These are phyloP conservation scores for Oreochromis grahami DNA, from an alignment of 2,797 vertebrate species.

Conservation along the genomic window DNA sequence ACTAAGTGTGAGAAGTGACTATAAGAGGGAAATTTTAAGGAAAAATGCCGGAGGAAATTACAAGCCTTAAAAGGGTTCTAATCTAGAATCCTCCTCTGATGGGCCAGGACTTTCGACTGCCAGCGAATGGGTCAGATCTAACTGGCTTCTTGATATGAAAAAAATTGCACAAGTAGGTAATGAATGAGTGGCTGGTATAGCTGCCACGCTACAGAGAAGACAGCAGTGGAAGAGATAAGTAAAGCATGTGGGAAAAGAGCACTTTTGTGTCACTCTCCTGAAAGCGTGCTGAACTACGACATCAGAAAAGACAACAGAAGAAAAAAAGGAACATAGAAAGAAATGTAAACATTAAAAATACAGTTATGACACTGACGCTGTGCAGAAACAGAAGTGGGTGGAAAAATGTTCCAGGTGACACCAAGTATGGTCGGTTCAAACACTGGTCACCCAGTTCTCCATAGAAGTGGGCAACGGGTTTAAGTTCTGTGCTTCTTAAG, in stretches of 20 bases:
- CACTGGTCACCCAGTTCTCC: constrained; percentile 7
- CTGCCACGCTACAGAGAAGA: background rate
- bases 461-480: constrained; percentile 5
- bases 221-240: background rate
- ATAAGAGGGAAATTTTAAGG: constrained; percentile 34
- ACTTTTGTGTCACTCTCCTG: background rate
- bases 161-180: background rate
- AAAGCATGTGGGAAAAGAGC: background rate
- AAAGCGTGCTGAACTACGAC: background rate
- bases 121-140: constrained; percentile 9
- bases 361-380: background rate
- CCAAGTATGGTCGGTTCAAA: constrained; percentile 25
- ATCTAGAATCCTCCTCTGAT: constrained; percentile 22
- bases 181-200: background rate
- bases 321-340: background rate
- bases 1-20: constrained; percentile 43
- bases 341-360: background rate
- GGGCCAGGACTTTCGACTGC: background rate
- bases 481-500: constrained; percentile 22
- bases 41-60: constrained; percentile 50
- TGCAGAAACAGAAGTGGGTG: background rate
- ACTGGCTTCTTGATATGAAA: constrained; percentile 4
- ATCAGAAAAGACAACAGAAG: background rate
- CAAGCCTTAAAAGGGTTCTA: constrained; percentile 48
- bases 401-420: background rate